Percentiles rank a stretch among this genome's conserved stretches.
phyloP scores from a whole-genome alignment of 2,888 invertebrate genomes.

The Himalopsyche tibetana region DNA sequence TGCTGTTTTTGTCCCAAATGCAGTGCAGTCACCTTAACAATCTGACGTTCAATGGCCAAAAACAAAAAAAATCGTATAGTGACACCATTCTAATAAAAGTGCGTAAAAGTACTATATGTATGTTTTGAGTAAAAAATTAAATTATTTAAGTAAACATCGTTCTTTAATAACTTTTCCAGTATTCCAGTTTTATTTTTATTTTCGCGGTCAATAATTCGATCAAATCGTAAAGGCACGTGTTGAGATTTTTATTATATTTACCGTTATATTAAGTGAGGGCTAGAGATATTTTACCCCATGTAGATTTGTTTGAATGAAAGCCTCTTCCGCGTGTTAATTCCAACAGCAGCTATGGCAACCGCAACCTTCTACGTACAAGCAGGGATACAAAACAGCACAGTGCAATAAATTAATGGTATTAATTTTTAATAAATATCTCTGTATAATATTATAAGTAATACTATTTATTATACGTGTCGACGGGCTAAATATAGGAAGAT shows the following conservation, averaged over 20 bases:
- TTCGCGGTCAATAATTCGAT: conserved; percentile 2
- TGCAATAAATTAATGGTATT: background rate
- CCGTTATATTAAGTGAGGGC: conserved; percentile 33
- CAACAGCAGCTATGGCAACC: conserved; percentile 55
- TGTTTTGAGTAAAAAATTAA: no score
- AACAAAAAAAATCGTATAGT: no score
- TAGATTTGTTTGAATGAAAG: conserved; percentile 45
- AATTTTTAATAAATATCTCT: no score
- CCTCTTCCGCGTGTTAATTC: conserved; percentile 56
- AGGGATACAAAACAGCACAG: conserved; percentile 18
- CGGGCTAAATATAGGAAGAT: no score
- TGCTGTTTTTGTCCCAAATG: no score
- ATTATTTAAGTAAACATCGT: no score
- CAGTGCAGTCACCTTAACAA: no score
- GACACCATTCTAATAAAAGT: no score
- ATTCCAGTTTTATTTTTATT: background rate
- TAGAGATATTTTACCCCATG: conserved; percentile 39
- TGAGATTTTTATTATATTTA: conserved; percentile 33
- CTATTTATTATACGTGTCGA: no score
- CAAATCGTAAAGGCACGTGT: background rate
- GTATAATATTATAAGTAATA: no score
- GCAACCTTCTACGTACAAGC: conserved; percentile 45
- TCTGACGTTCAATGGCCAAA: no score
- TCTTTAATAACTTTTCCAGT: background rate
- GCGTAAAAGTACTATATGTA: no score